Conservation (phyloP, 53 echinoderm and acorn worm genomes). For the Stichopus horrens region DNA sequence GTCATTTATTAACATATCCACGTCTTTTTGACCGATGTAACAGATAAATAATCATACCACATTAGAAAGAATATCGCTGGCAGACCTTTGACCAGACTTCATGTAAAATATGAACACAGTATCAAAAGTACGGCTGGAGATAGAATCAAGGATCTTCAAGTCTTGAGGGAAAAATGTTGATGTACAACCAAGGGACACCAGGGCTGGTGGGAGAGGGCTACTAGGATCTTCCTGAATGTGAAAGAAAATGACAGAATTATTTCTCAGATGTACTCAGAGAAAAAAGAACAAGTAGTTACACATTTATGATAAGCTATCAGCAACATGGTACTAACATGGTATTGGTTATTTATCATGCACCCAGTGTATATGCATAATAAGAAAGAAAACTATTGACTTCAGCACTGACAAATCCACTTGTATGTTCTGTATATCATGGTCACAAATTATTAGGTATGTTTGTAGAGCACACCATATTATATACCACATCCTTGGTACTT, state of each 20-base stretch:
- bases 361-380: too few relatives aligned
- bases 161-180: constrained; percentile 66
- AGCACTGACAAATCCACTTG: too few relatives aligned
- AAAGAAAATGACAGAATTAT: background rate
- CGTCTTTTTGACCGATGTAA: background rate
- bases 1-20: background rate
- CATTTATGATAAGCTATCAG: too few relatives aligned
- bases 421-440: too few relatives aligned
- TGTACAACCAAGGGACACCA: constrained; percentile 70
- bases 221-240: constrained; percentile 48
- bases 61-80: constrained; percentile 81
- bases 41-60: constrained; percentile 71
- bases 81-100: constrained; percentile 88
- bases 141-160: constrained; percentile 77
- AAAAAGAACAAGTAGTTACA: too few relatives aligned
- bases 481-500: too few relatives aligned
- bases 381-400: too few relatives aligned
- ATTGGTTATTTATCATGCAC: too few relatives aligned
- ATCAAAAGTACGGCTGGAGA: constrained; percentile 92
- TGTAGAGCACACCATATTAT: too few relatives aligned
- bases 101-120: constrained; percentile 93
- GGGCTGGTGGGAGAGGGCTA: constrained; percentile 81
- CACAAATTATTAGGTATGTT: too few relatives aligned
- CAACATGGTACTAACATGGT: too few relatives aligned
- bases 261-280: too few relatives aligned